Conservation (phyloP, 2,888 invertebrate species). For the Sepioteuthis lessoniana region DNA sequence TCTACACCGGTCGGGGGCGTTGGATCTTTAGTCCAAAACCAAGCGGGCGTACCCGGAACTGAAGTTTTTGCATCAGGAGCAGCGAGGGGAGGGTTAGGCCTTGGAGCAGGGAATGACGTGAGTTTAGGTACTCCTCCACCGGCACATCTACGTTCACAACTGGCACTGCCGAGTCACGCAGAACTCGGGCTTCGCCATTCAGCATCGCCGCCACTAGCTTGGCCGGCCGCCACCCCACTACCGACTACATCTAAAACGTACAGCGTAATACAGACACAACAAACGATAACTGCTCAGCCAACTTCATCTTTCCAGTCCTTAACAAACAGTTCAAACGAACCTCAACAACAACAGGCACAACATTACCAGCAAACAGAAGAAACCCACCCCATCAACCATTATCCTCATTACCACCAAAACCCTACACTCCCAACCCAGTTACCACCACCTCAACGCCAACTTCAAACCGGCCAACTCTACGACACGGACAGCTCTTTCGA, state of each 20-base stretch:
- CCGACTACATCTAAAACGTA: neutral
- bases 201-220: neutral
- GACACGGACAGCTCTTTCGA: neutral
- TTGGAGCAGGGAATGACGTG: neutral
- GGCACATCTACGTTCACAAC: neutral
- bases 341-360: neutral
- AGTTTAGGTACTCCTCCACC: neutral
- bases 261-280: neutral
- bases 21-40: neutral
- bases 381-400: neutral
- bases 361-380: neutral
- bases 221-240: neutral
- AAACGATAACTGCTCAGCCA: neutral
- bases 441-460: neutral
- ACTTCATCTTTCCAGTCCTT: neutral
- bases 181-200: neutral
- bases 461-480: neutral
- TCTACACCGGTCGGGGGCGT: neutral
- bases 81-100: neutral
- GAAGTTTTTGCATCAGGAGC: neutral
- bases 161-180: neutral
- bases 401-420: neutral
- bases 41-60: conserved; percentile 14
- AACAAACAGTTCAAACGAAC: neutral
- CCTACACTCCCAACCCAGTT: neutral